Conservation (phyloP, 2,888 invertebrate genomes). For the Limenitis arthemis region DNA sequence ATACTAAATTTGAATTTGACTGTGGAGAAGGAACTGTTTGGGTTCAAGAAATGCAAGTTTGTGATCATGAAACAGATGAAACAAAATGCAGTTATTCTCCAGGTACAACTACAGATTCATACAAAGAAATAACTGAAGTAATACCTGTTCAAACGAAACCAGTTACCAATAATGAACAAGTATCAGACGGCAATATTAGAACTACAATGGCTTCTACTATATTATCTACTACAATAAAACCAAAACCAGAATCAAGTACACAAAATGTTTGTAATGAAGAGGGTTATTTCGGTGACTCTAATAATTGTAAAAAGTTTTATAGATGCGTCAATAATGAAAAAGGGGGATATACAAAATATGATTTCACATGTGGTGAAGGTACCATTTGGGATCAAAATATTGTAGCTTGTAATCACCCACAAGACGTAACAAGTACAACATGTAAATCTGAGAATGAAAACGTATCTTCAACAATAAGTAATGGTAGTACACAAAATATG, state of each 20-base stretch:
- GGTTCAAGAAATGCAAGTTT: slow-evolving; percentile 75
- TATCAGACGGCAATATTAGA: slow-evolving; percentile 2
- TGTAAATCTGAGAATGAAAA: slow-evolving; percentile 33
- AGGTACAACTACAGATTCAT: slow-evolving; percentile 2
- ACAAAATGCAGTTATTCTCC: slow-evolving; percentile 1
- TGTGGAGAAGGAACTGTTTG: slow-evolving; percentile 85
- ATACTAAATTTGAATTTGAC: slow-evolving; percentile 77
- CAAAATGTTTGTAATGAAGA: slow-evolving; percentile 59
- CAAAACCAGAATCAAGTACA: slow-evolving; percentile 8
- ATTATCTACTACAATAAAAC: slow-evolving; percentile 14
- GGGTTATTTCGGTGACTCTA: slow-evolving; percentile 79
- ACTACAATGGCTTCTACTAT: slow-evolving; percentile 16
- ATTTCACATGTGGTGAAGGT: slow-evolving; percentile 81
- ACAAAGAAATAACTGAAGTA: not conserved
- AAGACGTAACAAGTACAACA: slow-evolving; percentile 50
- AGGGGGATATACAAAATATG: slow-evolving; percentile 74
- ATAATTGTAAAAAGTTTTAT: slow-evolving; percentile 83
- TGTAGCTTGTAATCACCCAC: slow-evolving; percentile 66
- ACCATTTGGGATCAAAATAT: slow-evolving; percentile 83
- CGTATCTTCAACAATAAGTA: slow-evolving; percentile 23
- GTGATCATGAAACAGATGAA: slow-evolving; percentile 9
- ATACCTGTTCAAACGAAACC: slow-evolving; percentile 4
- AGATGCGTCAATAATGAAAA: slow-evolving; percentile 78
- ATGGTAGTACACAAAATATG: slow-evolving; percentile 20
- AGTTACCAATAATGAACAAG: slow-evolving; percentile 5